A percentile compares a stretch with the other conserved stretches of the same genome.
phyloP scores from a whole-genome alignment of 1,140 invertebrate species.

The Palaemon carinicauda region DNA sequence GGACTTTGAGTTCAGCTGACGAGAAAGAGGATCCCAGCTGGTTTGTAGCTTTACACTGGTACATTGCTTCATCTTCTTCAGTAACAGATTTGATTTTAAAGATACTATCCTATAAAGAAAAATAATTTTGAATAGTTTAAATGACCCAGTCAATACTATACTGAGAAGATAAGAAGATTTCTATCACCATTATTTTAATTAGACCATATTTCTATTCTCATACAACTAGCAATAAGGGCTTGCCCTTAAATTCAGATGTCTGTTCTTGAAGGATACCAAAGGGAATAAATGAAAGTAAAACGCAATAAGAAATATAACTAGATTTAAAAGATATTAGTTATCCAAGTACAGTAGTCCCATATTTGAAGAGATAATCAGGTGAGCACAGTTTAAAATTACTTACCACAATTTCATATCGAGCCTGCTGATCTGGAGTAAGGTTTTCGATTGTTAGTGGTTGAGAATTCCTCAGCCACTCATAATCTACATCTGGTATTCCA shows the following conservation, averaged over 20 bases:
- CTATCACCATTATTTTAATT: no score
- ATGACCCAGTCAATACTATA: no score
- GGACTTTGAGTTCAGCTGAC: slow-evolving; percentile 86
- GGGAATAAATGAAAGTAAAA: no score
- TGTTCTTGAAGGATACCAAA: not conserved
- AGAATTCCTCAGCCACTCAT: slow-evolving; percentile 92
- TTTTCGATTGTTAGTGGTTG: slow-evolving; percentile 72
- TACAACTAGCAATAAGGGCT: not conserved
- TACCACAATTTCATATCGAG: slow-evolving; percentile 73
- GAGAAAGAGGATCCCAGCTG: slow-evolving; percentile 86
- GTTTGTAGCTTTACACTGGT: slow-evolving; percentile 92
- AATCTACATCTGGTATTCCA: slow-evolving; percentile 92
- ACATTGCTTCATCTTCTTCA: slow-evolving; percentile 91
- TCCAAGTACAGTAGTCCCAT: not conserved
- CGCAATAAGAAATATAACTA: not conserved
- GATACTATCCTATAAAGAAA: slow-evolving; percentile 80
- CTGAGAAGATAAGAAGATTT: no score
- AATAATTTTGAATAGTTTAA: no score
- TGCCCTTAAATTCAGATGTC: not conserved
- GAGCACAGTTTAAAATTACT: not conserved
- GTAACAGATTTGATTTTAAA: slow-evolving; percentile 82
- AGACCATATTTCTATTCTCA: no score
- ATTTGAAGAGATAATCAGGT: not conserved
- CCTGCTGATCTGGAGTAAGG: slow-evolving; percentile 72
- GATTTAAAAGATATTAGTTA: not conserved